Percentiles rank a stretch among this genome's conserved stretches.
Evolutionary conservation across 2,113 vertebrate genomes (phyloP).

Genomic region (Cavia porcellus): DNA sequence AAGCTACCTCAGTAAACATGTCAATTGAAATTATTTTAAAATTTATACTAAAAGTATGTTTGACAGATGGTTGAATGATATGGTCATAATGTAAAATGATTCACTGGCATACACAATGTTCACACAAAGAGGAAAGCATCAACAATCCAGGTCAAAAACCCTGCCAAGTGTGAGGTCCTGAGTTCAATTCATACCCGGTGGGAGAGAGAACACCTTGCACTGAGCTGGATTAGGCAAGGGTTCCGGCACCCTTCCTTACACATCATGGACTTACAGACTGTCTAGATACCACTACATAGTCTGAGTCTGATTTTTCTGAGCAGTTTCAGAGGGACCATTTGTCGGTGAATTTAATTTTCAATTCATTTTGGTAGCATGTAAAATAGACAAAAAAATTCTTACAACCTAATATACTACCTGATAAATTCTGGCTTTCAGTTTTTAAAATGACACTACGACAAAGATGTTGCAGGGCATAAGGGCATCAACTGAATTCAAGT

Average conservation of each 20-base stretch:
- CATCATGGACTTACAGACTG: background rate
- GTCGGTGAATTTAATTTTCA: constrained; percentile 43
- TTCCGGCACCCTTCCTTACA: background rate
- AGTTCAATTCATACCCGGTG: too few relatives aligned
- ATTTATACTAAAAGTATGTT: background rate
- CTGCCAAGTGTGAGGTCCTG: background rate
- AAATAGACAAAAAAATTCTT: constrained; percentile 20
- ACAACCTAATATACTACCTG: background rate
- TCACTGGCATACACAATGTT: background rate
- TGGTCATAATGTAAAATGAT: background rate
- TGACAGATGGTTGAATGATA: background rate
- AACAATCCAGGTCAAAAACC: background rate
- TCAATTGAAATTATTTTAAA: background rate
- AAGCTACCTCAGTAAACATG: constrained; percentile 6
- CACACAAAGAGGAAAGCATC: background rate
- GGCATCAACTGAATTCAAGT: background rate
- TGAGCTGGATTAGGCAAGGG: background rate
- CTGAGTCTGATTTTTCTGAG: constrained; percentile 42
- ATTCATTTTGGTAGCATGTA: background rate
- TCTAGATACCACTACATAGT: background rate
- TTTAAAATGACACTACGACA: background rate
- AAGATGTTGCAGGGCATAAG: constrained; percentile 12
- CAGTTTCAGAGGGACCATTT: background rate
- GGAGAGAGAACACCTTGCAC: background rate
- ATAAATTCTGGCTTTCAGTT: constrained; percentile 11